Evolutionary conservation across 2,888 invertebrate species (phyloP).

Genomic region (Melinaea menophilus): DNA sequence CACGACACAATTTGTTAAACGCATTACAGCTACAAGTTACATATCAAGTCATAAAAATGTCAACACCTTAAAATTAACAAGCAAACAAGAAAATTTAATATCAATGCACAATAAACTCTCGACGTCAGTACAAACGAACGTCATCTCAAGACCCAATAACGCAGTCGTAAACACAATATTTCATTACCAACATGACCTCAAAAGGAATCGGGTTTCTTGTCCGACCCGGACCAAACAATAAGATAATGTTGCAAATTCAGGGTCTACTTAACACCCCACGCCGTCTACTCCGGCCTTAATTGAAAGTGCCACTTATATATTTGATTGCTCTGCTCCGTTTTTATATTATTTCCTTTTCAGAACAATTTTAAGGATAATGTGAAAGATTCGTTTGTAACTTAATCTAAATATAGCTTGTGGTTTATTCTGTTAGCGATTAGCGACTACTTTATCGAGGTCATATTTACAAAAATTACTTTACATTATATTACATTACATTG

Average conservation of each 20-base stretch:
- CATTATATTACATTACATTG: too few species aligned
- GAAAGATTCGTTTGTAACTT: too few species aligned
- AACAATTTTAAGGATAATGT: too few species aligned
- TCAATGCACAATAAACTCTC: constrained; percentile 1
- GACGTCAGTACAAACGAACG: constrained; percentile 22
- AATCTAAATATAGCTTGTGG: too few species aligned
- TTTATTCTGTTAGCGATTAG: too few species aligned
- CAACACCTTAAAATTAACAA: too few species aligned
- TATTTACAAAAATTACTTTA: too few species aligned
- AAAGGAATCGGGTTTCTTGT: constrained; percentile 43
- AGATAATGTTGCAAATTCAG: constrained; percentile 50
- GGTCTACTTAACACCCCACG: constrained; percentile 55
- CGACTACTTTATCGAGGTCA: too few species aligned
- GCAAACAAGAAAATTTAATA: neutral
- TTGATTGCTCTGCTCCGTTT: constrained; percentile 43
- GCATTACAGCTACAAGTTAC: too few species aligned
- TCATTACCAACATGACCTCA: constrained; percentile 63
- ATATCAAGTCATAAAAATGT: too few species aligned
- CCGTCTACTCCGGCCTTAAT: constrained; percentile 46
- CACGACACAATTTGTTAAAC: too few species aligned
- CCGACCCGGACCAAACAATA: constrained; percentile 44
- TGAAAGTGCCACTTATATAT: constrained; percentile 41
- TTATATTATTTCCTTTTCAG: constrained; percentile 16
- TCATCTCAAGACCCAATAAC: constrained; percentile 43
- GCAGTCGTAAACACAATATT: constrained; percentile 60